Percentiles rank a stretch among this genome's conserved stretches.
Conservation (phyloP, 2,797 vertebrate species). For the Pseudocheirus occidentalis region DNA sequence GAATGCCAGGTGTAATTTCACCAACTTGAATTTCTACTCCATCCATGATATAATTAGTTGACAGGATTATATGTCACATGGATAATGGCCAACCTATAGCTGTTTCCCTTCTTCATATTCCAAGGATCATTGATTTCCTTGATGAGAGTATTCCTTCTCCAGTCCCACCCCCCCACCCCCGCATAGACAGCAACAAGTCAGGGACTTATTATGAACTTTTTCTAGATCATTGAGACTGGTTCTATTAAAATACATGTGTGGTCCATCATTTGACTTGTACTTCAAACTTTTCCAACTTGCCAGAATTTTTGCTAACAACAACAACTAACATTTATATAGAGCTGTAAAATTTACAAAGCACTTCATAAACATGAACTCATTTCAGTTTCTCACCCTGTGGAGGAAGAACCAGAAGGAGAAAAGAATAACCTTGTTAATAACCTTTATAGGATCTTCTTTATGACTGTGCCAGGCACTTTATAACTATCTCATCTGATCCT, state of each 20-base stretch:
- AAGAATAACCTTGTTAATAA: no score
- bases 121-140: not conserved
- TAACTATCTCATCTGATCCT: not conserved
- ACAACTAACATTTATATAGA: not conserved
- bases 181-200: not conserved
- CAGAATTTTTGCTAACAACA: not conserved
- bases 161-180: no score
- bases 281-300: not conserved
- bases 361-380: not conserved
- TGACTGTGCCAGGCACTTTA: not conserved
- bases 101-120: not conserved
- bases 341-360: not conserved
- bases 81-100: not conserved
- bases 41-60: not conserved
- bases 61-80: not conserved
- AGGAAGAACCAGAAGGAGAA: not conserved
- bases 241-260: no score
- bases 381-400: not conserved
- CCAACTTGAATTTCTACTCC: not conserved
- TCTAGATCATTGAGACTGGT: not conserved
- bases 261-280: not conserved
- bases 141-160: not conserved
- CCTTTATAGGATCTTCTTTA: not conserved
- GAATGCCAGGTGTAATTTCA: not conserved
- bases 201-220: not conserved